Evolutionary conservation across 1,140 invertebrate species (phyloP).

Genomic region (Aphelinus certus): DNA sequence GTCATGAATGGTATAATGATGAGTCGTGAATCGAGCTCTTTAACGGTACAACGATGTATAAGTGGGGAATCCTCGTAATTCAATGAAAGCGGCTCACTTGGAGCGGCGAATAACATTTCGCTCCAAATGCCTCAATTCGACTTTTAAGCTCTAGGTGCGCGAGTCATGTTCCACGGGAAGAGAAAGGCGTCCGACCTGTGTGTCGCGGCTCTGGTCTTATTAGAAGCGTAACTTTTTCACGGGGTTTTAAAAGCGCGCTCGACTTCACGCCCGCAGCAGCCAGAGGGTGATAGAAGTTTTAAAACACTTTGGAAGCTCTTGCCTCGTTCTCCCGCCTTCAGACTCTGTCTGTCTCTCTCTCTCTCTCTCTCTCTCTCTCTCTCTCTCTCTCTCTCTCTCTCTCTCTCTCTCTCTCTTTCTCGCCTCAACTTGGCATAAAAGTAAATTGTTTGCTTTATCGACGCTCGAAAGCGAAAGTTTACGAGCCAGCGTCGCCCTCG

Average conservation of each 20-base stretch:
- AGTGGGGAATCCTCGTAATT: background rate
- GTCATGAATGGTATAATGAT: too few relatives aligned
- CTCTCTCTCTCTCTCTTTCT: background rate
- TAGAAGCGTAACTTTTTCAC: constrained; percentile 53
- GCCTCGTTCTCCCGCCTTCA: constrained; percentile 33
- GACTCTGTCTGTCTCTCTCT: constrained; percentile 15
- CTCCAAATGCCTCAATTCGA: constrained; percentile 8
- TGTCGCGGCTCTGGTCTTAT: constrained; percentile 43
- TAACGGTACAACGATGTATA: too few relatives aligned
- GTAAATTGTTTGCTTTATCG: constrained; percentile 40
- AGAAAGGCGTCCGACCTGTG: background rate
- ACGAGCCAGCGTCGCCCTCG: background rate
- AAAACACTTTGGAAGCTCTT: constrained; percentile 53
- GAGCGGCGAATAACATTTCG: background rate
- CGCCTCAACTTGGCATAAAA: constrained; percentile 30
- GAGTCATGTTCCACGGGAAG: background rate
- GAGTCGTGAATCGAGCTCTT: too few relatives aligned
- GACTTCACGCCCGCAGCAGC: constrained; percentile 49
- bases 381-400: background rate
- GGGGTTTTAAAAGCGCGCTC: constrained; percentile 52
- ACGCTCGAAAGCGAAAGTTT: constrained; percentile 29
- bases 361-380: background rate
- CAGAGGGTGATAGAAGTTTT: constrained; percentile 48
- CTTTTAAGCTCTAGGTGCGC: constrained; percentile 19
- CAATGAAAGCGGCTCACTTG: background rate